phyloP scores from a whole-genome alignment of 2,113 vertebrate genomes.

The Glaucomys volans region DNA sequence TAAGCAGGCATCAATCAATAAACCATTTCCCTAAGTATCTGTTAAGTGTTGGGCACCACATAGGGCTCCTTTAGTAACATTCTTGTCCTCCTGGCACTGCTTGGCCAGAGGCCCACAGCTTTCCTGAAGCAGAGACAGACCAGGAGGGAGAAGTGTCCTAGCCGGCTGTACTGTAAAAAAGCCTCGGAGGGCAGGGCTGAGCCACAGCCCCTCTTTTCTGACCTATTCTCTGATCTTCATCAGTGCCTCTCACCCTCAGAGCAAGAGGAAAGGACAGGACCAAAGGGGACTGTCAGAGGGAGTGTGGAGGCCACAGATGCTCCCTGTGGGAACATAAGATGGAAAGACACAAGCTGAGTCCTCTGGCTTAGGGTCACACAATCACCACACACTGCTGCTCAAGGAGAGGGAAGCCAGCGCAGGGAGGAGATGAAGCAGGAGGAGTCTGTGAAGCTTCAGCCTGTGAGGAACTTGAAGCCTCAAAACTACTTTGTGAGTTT shows the following conservation, averaged over 20 bases:
- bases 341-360: not conserved
- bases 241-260: not conserved
- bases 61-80: not conserved
- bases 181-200: not conserved
- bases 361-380: not conserved
- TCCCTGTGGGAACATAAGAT: not conserved
- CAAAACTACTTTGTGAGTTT: not conserved
- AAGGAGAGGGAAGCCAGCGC: not conserved
- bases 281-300: not conserved
- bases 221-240: not conserved
- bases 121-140: not conserved
- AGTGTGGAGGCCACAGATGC: not conserved
- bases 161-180: not conserved
- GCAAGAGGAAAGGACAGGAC: not conserved
- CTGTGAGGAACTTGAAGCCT: not conserved
- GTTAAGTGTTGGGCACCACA: not conserved
- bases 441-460: not conserved
- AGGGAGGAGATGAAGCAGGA: not conserved
- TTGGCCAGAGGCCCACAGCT: not conserved
- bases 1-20: not conserved
- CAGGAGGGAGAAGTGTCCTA: not conserved
- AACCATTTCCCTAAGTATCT: not conserved
- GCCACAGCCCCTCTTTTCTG: not conserved
- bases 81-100: not conserved
- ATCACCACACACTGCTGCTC: not conserved